Base-by-base conservation (phyloP, 2,888 invertebrate species). In the Eudemis profundana region DNA sequence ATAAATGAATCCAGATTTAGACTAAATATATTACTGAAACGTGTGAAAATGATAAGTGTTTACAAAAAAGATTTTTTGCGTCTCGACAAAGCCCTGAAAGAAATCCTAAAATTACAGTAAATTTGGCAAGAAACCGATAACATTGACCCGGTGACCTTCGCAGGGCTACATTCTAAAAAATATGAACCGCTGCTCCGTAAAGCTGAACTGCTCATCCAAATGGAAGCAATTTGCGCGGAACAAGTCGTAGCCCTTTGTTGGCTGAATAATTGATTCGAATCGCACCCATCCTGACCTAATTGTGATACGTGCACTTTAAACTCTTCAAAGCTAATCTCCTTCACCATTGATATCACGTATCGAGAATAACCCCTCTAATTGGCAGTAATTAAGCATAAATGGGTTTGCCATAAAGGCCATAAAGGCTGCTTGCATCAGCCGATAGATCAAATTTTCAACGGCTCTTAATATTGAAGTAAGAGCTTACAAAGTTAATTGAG, bases 201-300 rank as follows among this genome's bases (percentile, higher is more conserved):
- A 82, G 78, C 77, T 75, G 78, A 71, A 74, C 71, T 76, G 76
- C 72, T 78, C 69, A 71, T 72, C 70, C 73, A 70, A 74, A 76
- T 75, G 79, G 80, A 80, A 78, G 78, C 74, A 79, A 83, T 80
- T 81, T 81, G 74, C 74, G 49, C 47, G 42, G 64, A 62, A 62
- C 62, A 62, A 62, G 62, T 59, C 77, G 69, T 75, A 75, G 71
- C 73, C 77, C 79, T 79, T 81, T 81, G 79, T 80, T 75, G 72
- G 65, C 67, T 61, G 75, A 75, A 69, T 72, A 77, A 79, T 81
- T 79, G 75, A 79, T 78, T 79, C 74, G 70, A 76, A 78, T 78
- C 74, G 76, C 73, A 68, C 64, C 70, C 72, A 74, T 78, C 74
- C 74, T 76, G 65, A 68, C 67, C 70, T 71, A 71, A 64, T 69